Conservation (phyloP, 2,888 invertebrate genomes). For the Diploptera punctata region DNA sequence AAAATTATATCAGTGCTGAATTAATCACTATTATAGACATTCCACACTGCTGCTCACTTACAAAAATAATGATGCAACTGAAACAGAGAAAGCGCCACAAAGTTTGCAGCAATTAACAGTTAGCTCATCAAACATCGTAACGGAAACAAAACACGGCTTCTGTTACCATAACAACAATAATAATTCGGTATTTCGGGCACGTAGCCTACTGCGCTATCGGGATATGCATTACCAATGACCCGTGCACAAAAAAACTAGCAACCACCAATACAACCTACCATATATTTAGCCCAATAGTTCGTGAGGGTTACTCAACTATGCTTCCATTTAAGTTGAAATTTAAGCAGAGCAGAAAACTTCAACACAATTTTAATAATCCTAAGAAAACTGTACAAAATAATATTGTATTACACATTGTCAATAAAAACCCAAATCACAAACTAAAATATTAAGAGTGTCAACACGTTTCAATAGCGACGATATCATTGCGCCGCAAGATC, state of each 20-base stretch:
- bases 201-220: background rate
- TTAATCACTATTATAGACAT: no score
- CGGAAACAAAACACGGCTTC: background rate
- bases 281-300: background rate
- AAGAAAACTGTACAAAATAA: no score
- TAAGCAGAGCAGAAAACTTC: no score
- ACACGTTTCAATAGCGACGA: no score
- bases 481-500: no score
- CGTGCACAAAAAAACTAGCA: conserved; percentile 4
- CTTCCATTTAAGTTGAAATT: no score
- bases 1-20: no score
- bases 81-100: background rate
- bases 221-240: conserved; percentile 17
- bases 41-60: background rate
- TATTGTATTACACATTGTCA: no score
- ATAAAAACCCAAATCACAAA: no score
- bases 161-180: conserved; percentile 4
- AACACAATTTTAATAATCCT: no score
- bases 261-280: background rate
- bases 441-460: no score
- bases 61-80: background rate
- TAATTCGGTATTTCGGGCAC: conserved; percentile 20
- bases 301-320: background rate
- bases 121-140: background rate
- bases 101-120: conserved; percentile 13